Evolutionary conservation across 2,888 invertebrate genomes (phyloP), one percentile per base, ranked within the genome.

Genomic region (Hofmannophila pseudospretella): DNA sequence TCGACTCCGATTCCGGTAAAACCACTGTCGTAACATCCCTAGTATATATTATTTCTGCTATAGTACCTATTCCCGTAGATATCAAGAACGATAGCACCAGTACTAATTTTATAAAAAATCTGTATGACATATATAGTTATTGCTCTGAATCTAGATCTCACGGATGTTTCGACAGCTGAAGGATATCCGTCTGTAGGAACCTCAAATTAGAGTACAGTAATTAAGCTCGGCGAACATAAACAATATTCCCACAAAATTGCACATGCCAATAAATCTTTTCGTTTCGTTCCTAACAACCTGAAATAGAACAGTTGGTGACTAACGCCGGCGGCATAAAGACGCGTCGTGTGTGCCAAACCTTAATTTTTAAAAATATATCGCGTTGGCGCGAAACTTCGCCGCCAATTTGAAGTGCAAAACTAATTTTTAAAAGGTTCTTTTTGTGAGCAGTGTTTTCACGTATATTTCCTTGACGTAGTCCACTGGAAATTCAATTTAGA

Each of bases 301-400:
- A 81, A 80, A 81, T 82, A 82, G 80, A 78, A 62, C 72, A 84
- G 82, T 81, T 59, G 67, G 68, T 59, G 65, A 61, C 59, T 59
- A 64, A 58, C 67, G 49, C 55, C 51, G 63, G 63, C 42, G 58
- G 60, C 54, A 63, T 45, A 48, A 50, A 50, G 75, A 73, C 40
- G 40, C 27, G 36, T 26, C 75, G 78, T 60, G 54, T 49, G 55
- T 55, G 57, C 54, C 56, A 54, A 55, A 19, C 22, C 31, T 33
- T 51, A 44, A n/a, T n/a, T n/a, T 44, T 38, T 51, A 54, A 62
- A 58, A 57, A 54, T 48, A 49, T 49, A 38, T 45, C 46, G 44
- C 26, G 37, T 58, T 62, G 63, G 63, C 72, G 72, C 58, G 64
- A 66, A 65, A 70, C 29, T 51, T 32, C 27, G 29, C 36, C 35